Percentiles rank a stretch among this genome's conserved stretches.
Conservation (phyloP, 1,140 invertebrate genomes). For the Eubasilissa regina region DNA sequence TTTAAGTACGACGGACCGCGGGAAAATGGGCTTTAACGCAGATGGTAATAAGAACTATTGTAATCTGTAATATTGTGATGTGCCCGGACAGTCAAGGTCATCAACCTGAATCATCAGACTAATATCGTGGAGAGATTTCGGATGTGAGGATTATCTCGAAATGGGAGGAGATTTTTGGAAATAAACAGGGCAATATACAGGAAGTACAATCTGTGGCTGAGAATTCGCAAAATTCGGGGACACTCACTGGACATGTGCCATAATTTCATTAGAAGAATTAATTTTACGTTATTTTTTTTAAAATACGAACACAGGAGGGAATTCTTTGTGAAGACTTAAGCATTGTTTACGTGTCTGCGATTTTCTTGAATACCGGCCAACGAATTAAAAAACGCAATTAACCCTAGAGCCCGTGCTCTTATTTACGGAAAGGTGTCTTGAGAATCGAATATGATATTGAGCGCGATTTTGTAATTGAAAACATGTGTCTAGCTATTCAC, state of each 20-base stretch:
- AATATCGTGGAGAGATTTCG: too few species aligned
- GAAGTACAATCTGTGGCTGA: too few species aligned
- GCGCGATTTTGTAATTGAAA: neutral
- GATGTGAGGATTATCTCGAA: too few species aligned
- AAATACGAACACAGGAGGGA: constrained; percentile 11
- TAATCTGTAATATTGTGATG: too few species aligned
- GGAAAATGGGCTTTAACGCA: too few species aligned
- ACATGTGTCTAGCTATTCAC: neutral
- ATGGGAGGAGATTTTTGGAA: too few species aligned
- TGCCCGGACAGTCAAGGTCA: too few species aligned
- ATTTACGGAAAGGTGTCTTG: neutral
- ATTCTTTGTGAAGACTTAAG: constrained; percentile 2
- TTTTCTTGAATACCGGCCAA: constrained; percentile 26
- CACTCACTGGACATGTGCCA: constrained; percentile 7
- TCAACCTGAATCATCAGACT: too few species aligned
- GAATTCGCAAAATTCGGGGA: neutral
- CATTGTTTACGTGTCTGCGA: constrained; percentile 37
- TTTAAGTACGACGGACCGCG: too few species aligned
- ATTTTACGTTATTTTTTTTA: neutral
- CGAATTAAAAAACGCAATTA: neutral
- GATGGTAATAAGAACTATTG: too few species aligned
- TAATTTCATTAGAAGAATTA: constrained; percentile 29
- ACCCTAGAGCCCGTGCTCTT: neutral
- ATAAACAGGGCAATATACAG: too few species aligned
- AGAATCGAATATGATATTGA: neutral